Evolutionary conservation across 2,113 vertebrate species (phyloP), one percentile per base, ranked within the genome.

Genomic region (Oreotrochilus melanogaster): DNA sequence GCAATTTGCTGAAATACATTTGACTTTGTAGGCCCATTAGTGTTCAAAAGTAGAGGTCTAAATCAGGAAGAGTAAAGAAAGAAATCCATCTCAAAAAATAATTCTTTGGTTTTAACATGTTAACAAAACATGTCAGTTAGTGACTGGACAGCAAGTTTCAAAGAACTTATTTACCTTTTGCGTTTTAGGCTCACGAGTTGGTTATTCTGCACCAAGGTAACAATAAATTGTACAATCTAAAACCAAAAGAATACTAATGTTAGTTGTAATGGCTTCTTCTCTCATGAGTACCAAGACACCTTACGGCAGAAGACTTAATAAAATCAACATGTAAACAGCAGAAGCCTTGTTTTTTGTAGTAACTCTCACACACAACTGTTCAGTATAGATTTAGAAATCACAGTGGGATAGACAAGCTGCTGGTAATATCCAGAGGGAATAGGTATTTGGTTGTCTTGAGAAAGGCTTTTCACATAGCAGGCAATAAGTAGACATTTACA

Each of bases 171-270:
- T 98, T 97, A 99, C 99, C 99, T 98, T 98, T 99, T 99, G 45
- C 99, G 99, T 89, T 99, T 99, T 66, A 99, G 96, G 93, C 99
- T 99, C 88, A 99, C 97, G 92, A 99, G 98, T 11, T 98, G 98
- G 95, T 99, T 99, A 97, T 99, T 99, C 96, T 99, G 99, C 78
- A 99, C 99, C 97, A 99, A 95, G 10, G 99, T 99, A 93, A 99
- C 98, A 95, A 99, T 99, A 93, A 99, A 99, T 51, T 99, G 99
- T 56, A 99, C 98, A 93, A 99, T 98, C 99, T 99, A 82, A 45
- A 96, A 96, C 62, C 39, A 67, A 73, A 54, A 96, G 30, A 79
- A 93, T 33, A 73, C 27, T 58, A 28, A 0, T 35, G 43, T 89
- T 71, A 79, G 18, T 74, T 3, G 3, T 4, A 78, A 25, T 18